Evolutionary conservation across 2,113 vertebrate species (phyloP), one percentile per base, ranked within the genome.

Genomic region (Aythya baeri): DNA sequence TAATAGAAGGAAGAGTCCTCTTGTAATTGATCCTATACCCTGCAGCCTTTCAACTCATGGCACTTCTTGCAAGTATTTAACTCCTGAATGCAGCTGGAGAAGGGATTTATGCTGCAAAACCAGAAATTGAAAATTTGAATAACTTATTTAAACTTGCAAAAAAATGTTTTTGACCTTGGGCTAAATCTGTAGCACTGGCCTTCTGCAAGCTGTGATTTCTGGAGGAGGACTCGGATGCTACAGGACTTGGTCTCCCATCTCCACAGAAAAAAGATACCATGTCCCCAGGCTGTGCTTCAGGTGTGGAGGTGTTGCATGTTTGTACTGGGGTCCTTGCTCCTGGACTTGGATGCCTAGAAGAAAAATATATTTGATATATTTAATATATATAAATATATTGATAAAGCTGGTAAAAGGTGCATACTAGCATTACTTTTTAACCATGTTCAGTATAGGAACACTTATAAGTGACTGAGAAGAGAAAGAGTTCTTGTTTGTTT

Each of bases 241-340:
- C 29, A 17, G 8, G 26, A 26, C 3, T 44, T 77, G 17, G 7
- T 44, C 0, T 77, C 10, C 27, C 6, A 31, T 9, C 7, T 71
- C 50, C 2, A 1, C 2, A 7, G 29, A 26, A 36, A n/a, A 58
- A 50, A 76, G 26, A 7, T 4, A 6, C 7, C 7, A 9, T 17
- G 7, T 9, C 5, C 11, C 8, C 44, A 43, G 9, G 7, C 21
- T 15, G 12, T 32, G 22, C 49, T 76, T 78, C n/a, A 78, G 57
- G 2, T 7, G 20, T 17, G 17, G 29, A 20, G 59, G 1, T 27
- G 4, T 46, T 29, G 54, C 5, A 31, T 31, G 5, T 14, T 3
- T 16, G 21, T 17, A 57, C 61, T 62, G 18, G 22, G 41, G 29
- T 81, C 34, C 13, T 43, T 4, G 18, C 22, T 59, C 17, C 36